Conservation (phyloP, 1,140 invertebrate species). For the Neuroterus valhalla region DNA sequence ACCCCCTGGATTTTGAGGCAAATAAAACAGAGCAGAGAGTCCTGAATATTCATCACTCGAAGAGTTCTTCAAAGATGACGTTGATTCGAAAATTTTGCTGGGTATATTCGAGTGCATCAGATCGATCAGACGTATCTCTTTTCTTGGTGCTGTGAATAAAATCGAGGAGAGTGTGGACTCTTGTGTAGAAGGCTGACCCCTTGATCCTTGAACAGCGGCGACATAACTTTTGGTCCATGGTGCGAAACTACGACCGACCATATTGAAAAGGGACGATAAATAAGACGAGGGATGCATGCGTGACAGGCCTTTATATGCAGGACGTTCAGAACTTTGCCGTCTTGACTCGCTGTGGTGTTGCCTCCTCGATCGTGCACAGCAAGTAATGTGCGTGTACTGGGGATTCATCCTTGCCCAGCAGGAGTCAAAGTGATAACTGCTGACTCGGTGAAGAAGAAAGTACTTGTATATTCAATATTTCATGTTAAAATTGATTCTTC, state of each 20-base stretch:
- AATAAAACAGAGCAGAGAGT: not conserved
- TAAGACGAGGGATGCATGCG: constrained; percentile 47
- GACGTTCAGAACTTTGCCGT: constrained; percentile 45
- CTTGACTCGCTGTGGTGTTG: constrained; percentile 50
- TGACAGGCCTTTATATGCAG: constrained; percentile 57
- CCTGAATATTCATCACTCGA: constrained; percentile 8
- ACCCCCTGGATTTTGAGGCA: not conserved
- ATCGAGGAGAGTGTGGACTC: constrained; percentile 12
- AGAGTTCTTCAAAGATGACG: constrained; percentile 10
- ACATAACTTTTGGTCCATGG: constrained; percentile 60
- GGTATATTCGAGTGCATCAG: constrained; percentile 25
- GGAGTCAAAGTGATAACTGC: constrained; percentile 46
- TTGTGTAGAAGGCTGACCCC: constrained; percentile 47
- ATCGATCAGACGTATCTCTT: constrained; percentile 21
- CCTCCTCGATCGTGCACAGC: constrained; percentile 52
- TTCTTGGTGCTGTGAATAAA: constrained; percentile 32
- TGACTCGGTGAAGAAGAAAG: not conserved
- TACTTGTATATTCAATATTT: not conserved
- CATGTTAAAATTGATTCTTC: not conserved
- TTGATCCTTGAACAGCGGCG: constrained; percentile 56
- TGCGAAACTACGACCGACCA: constrained; percentile 49
- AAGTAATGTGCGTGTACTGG: constrained; percentile 50
- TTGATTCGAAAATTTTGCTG: constrained; percentile 26
- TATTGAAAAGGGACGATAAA: constrained; percentile 50
- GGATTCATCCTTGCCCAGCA: constrained; percentile 50